These are phyloP conservation scores for Plectropomus leopardus DNA, from an alignment of 2,113 vertebrate genomes.

Conservation along the genomic window DNA sequence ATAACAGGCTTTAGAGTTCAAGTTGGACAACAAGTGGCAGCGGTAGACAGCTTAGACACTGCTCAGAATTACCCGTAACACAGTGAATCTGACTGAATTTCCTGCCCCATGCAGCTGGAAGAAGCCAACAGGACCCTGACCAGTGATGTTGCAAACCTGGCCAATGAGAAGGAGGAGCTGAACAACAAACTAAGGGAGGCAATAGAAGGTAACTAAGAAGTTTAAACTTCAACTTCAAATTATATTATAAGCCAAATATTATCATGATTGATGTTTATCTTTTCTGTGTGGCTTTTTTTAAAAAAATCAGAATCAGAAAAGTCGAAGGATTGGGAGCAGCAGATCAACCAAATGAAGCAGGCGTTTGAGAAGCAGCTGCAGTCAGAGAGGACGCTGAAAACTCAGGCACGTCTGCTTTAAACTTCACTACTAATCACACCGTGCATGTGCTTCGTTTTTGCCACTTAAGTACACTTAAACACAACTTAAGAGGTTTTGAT, in stretches of 20 bases:
- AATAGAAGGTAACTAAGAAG: slow-evolving; percentile 87
- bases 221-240: slow-evolving; percentile 19
- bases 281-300: neutral
- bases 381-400: slow-evolving; percentile 96
- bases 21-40: neutral
- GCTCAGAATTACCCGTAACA: neutral
- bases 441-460: neutral
- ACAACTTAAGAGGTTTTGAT: too few species aligned
- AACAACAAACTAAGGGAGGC: slow-evolving; percentile 95
- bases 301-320: slow-evolving; percentile 90
- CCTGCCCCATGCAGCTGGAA: slow-evolving; percentile 87
- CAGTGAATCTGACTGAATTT: slow-evolving; percentile 11
- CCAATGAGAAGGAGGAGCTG: slow-evolving; percentile 97
- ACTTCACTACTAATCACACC: neutral
- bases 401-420: slow-evolving; percentile 84
- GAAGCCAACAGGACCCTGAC: slow-evolving; percentile 97
- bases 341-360: slow-evolving; percentile 88
- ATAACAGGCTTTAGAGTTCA: too few species aligned
- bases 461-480: neutral
- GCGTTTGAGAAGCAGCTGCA: slow-evolving; percentile 95
- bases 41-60: neutral
- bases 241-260: neutral
- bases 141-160: slow-evolving; percentile 95
- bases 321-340: slow-evolving; percentile 91
- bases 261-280: neutral